Evolutionary conservation across 2,797 vertebrate genomes (phyloP), one percentile per base, ranked within the genome.

Genomic region (Pseudopleuronectes americanus): DNA sequence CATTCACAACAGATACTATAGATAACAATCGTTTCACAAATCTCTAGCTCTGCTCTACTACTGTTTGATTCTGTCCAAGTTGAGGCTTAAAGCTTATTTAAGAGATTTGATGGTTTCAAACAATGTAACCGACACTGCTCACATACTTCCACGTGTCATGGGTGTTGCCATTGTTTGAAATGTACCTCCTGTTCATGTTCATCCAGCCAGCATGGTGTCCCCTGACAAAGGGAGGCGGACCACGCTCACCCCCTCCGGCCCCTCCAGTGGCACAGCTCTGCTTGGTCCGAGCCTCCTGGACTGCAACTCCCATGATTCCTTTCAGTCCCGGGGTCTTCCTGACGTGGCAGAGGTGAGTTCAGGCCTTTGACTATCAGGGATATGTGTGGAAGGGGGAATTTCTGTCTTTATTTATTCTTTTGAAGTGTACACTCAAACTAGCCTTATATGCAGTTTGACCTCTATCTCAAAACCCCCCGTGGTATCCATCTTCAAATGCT

Each of bases 281-380:
- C 93, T 99, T 52, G 97, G 96, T 31, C 97, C 97, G 22, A 98
- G 97, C 87, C 92, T 99, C 57, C 93, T 99, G 82, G 98, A 99
- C 87, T 97, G 97, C 84, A 99, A 97, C 90, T 99, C 98, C 0
- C 94, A 98, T 64, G 98, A 99, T 86, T 99, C 97, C 38, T 99
- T 99, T 83, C 97, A 96, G 73, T 97, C 97, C 1, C 95, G 98
- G 9, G 96, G 97, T 61, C 92, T 99, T 86, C 95, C 96, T 5
- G 98, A 99, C 2, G 97, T 97, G 2, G 95, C 95, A 36, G 98
- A 99, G 93, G 98, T 99, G 84, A 55, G 91, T 41, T 31, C 19
- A 38, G 24, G 0, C 4, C 19, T 31, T 67, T 24, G 3, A 16
- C 14, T 6, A 43, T 4, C 6, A 16, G 13, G 21, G 38, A 49